Base-by-base conservation (phyloP, 2,113 vertebrate genomes). In the Anhinga anhinga region DNA sequence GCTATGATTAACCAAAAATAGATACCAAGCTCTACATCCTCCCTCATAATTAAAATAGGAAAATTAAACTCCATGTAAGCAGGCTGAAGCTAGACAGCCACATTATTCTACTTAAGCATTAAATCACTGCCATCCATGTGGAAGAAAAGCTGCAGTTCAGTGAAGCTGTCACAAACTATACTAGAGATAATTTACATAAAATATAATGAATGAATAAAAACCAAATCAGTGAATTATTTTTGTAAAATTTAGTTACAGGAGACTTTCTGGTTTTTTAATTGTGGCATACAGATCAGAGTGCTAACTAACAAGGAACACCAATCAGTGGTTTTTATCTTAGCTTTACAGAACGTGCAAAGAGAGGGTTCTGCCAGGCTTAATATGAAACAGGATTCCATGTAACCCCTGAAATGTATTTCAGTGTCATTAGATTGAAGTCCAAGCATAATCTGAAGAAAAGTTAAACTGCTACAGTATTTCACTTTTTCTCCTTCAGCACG, bases 1-100 rank as follows among this genome's bases (percentile, higher is more conserved):
- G 91, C 79, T 95, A 59, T 38, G 47, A 94, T 30, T 42, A 93
- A 90, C 97, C 87, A 89, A 85, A 96, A 97, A 95, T 87, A 97
- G 96, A 95, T 29, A 96, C 8, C n/a, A 74, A 96, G 78, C 76
- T 94, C 77, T 65, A 92, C 79, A 93, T 89, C 87, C 81, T 96
- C 82, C 67, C 59, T 85, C 65, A 42, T 80, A 67, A 96, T 86
- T 95, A 95, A 97, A 96, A 95, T 53, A 90, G 83, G 78, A 91
- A 95, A 97, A 94, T 92, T 84, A 72, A 94, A 82, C 67, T 82
- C 45, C 58, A 71, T 13, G 36, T 84, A 95, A 96, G 74, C 27
- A 76, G 84, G 50, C 47, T 88, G 65, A 90, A 82, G 86, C 69
- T 69, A 76, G 62, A 92, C n/a, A 84, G 21, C 26, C 74, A 85